Percentiles rank a stretch among this genome's conserved stretches.
phyloP scores from a whole-genome alignment of 2,797 vertebrate genomes.

The Rachycentron canadum region DNA sequence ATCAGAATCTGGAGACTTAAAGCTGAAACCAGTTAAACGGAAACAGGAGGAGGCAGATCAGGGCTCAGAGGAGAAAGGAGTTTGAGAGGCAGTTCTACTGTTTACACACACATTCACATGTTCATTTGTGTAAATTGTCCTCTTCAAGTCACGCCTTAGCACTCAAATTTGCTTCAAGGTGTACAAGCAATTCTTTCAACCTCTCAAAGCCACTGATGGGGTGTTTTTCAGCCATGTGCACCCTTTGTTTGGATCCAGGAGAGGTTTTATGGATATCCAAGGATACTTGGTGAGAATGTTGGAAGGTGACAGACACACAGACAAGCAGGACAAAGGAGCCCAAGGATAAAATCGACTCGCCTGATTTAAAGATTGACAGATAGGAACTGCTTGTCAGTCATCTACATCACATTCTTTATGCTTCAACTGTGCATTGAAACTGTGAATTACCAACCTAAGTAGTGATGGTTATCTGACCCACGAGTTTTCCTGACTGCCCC shows the following conservation, averaged over 20 bases:
- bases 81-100: conserved; percentile 41
- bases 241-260: not conserved
- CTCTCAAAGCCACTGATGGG: conserved; percentile 32
- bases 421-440: conserved; percentile 51
- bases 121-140: conserved; percentile 51
- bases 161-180: conserved; percentile 42
- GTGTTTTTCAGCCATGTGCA: conserved; percentile 27
- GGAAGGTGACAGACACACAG: conserved; percentile 40
- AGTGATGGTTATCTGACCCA: conserved; percentile 64
- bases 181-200: conserved; percentile 26
- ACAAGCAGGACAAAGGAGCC: conserved; percentile 33
- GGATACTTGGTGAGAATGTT: not conserved
- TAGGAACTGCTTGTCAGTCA: conserved; percentile 35
- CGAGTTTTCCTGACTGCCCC: conserved; percentile 55
- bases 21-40: conserved; percentile 75
- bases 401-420: conserved; percentile 33
- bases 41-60: conserved; percentile 68
- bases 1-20: conserved; percentile 78
- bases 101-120: conserved; percentile 38
- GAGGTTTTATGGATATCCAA: conserved; percentile 34
- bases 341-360: conserved; percentile 37
- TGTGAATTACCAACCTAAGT: conserved; percentile 60
- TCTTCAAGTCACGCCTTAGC: conserved; percentile 36
- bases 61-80: conserved; percentile 41
- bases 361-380: conserved; percentile 39